These are phyloP conservation scores for Thunnus albacares DNA, from an alignment of 2,797 vertebrate species.

Conservation along the genomic window DNA sequence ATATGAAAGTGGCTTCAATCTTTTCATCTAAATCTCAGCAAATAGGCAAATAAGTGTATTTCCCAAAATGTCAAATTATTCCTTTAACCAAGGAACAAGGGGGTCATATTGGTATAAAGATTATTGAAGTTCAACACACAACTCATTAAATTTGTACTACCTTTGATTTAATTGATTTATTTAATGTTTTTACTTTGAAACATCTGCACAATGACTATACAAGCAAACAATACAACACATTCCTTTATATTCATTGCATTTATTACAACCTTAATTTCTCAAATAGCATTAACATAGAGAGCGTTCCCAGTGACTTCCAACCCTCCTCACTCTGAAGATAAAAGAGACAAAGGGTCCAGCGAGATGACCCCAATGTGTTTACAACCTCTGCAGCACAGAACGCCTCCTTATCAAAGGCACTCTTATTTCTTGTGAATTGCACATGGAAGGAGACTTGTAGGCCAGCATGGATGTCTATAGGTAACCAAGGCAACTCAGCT, in stretches of 20 bases:
- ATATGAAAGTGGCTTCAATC: neutral
- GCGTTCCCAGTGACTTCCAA: slow-evolving; percentile 19
- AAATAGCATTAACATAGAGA: slow-evolving; percentile 13
- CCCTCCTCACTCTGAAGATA: slow-evolving; percentile 38
- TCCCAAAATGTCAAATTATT: neutral
- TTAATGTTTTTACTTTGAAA: neutral
- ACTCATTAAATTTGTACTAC: neutral
- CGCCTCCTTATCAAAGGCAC: slow-evolving; percentile 53
- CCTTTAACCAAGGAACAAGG: neutral
- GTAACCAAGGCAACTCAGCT: slow-evolving; percentile 68
- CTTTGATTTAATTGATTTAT: neutral
- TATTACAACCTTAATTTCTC: neutral
- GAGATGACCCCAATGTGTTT: slow-evolving; percentile 59
- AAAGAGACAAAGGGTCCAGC: slow-evolving; percentile 34
- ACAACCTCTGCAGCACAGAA: slow-evolving; percentile 39
- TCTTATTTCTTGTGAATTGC: slow-evolving; percentile 52
- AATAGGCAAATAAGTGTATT: neutral
- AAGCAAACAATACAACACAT: neutral
- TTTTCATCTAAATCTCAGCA: neutral
- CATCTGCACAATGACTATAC: neutral
- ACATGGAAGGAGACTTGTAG: slow-evolving; percentile 45
- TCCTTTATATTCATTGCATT: neutral
- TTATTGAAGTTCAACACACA: neutral
- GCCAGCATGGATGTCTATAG: slow-evolving; percentile 43
- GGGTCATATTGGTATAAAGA: neutral